These are phyloP conservation scores for Apteryx mantelli DNA, from an alignment of 2,113 vertebrate species.

Conservation along the genomic window DNA sequence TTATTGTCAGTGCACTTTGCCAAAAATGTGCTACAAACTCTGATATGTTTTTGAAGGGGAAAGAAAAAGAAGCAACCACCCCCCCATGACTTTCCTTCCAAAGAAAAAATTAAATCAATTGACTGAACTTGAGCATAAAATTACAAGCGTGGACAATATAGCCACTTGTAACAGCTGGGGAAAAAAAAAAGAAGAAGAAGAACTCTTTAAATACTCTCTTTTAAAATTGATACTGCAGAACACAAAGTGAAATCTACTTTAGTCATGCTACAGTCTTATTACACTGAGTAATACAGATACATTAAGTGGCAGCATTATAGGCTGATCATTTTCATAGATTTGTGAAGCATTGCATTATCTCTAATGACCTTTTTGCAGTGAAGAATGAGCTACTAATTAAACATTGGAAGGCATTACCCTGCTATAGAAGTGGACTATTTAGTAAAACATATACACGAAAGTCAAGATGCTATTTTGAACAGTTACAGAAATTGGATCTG, in stretches of 20 bases:
- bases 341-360: neutral
- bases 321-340: neutral
- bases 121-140: neutral
- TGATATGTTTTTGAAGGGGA: neutral
- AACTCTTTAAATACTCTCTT: neutral
- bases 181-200: too few relatives aligned
- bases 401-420: neutral
- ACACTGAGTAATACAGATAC: neutral
- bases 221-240: neutral
- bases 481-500: neutral
- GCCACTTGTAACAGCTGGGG: neutral
- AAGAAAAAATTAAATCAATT: constrained; percentile 1
- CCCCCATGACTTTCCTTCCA: neutral
- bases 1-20: neutral
- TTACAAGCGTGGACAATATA: neutral
- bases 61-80: neutral
- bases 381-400: neutral
- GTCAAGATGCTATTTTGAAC: neutral
- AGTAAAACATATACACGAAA: neutral
- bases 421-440: neutral
- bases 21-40: neutral
- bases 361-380: neutral
- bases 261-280: neutral
- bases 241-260: neutral
- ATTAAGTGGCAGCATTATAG: neutral